Percentiles rank a stretch among this genome's conserved stretches.
phyloP scores from a whole-genome alignment of 2,113 vertebrate species.

The Nicator chloris region DNA sequence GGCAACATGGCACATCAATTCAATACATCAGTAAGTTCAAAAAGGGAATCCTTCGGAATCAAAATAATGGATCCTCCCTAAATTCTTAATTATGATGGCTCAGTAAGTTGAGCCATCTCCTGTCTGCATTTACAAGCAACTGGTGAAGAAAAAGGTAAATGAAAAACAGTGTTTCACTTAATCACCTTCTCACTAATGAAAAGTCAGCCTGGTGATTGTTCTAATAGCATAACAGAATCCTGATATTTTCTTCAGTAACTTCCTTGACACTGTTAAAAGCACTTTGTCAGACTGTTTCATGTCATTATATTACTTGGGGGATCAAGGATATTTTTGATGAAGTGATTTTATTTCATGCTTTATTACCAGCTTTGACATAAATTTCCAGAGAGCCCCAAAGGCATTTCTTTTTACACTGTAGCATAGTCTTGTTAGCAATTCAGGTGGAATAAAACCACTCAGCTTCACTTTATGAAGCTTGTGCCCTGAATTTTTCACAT shows the following conservation, averaged over 20 bases:
- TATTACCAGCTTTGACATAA: constrained; percentile 51
- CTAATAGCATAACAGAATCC: background rate
- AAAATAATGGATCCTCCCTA: background rate
- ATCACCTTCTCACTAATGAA: background rate
- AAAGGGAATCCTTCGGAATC: background rate
- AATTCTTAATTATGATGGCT: background rate
- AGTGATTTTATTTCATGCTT: constrained; percentile 41
- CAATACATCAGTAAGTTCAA: background rate
- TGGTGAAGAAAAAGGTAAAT: background rate
- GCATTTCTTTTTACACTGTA: constrained; percentile 6
- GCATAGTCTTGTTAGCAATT: constrained; percentile 37
- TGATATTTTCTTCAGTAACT: background rate
- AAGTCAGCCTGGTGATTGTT: background rate
- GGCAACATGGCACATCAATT: background rate
- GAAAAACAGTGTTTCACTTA: background rate
- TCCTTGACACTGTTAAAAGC: background rate
- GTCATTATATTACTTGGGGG: background rate
- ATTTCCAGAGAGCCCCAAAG: background rate
- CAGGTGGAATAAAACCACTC: constrained; percentile 58
- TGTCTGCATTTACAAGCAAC: background rate
- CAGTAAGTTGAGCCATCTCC: background rate
- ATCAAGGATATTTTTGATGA: background rate
- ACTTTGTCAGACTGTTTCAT: background rate
- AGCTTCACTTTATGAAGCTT: constrained; percentile 17
- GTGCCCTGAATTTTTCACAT: constrained; percentile 24